These are phyloP conservation scores for Acanthosepion pharaonis DNA, from an alignment of 2,888 invertebrate species.

Conservation along the genomic window DNA sequence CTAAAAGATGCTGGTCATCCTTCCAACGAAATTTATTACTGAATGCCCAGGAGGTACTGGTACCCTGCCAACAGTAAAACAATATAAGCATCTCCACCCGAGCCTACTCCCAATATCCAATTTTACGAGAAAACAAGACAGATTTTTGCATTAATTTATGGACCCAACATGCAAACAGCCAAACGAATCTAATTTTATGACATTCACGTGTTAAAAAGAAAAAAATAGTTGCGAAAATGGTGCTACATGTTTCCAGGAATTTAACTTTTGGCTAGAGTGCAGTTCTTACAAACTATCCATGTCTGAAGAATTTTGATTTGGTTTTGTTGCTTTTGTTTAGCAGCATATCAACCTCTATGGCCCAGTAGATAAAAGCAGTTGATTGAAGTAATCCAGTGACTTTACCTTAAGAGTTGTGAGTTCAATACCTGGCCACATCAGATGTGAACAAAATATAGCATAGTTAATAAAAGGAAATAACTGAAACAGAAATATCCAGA, in stretches of 20 bases:
- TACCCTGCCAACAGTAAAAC: neutral
- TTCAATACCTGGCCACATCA: too few species aligned
- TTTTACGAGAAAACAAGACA: neutral
- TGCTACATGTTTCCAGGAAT: neutral
- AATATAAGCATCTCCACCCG: neutral
- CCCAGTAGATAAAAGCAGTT: too few species aligned
- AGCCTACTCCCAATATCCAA: neutral
- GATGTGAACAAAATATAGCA: too few species aligned
- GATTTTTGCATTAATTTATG: slow-evolving; percentile 33
- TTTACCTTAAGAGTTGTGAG: too few species aligned
- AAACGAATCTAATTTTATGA: neutral
- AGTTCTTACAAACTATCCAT: neutral
- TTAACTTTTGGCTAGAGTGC: neutral
- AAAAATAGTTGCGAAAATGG: neutral
- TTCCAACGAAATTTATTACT: neutral
- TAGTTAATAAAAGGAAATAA: too few species aligned
- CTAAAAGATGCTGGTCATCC: neutral
- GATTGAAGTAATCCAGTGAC: too few species aligned
- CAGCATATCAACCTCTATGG: too few species aligned
- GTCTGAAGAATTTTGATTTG: too few species aligned
- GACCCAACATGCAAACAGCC: neutral
- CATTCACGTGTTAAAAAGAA: neutral
- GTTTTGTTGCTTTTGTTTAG: too few species aligned
- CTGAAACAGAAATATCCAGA: too few species aligned
- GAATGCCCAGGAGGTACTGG: neutral